phyloP scores from a whole-genome alignment of 2,797 vertebrate genomes.

The Hozukius guyotensis region DNA sequence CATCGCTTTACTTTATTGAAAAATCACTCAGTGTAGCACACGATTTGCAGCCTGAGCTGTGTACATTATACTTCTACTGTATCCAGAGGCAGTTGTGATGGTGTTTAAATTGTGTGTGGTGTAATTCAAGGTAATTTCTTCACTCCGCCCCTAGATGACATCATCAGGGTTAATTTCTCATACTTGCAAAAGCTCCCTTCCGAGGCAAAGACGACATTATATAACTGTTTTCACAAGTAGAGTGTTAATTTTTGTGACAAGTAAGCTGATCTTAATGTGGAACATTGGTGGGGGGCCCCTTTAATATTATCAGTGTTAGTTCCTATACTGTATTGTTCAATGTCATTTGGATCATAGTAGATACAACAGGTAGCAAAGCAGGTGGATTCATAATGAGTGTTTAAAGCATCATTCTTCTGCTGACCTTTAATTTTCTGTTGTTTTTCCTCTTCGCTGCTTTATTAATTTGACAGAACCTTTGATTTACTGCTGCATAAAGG shows the following conservation, averaged over 20 bases:
- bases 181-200: background rate
- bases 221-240: background rate
- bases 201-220: background rate
- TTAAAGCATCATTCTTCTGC: background rate
- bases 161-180: background rate
- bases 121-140: background rate
- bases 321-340: background rate
- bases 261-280: background rate
- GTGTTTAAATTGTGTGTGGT: background rate
- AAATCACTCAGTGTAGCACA: conserved; percentile 5
- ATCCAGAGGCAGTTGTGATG: background rate
- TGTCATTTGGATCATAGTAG: background rate
- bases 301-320: background rate
- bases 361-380: background rate
- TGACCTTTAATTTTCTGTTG: background rate
- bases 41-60: background rate
- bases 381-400: background rate
- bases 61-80: background rate
- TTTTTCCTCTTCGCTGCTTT: background rate
- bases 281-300: background rate
- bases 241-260: background rate
- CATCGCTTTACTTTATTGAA: conserved; percentile 38
- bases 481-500: background rate
- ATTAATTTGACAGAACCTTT: background rate
- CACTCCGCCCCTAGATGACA: background rate